These are phyloP conservation scores for Microcebus murinus DNA, from an alignment of 2,113 vertebrate genomes.

Conservation along the genomic window DNA sequence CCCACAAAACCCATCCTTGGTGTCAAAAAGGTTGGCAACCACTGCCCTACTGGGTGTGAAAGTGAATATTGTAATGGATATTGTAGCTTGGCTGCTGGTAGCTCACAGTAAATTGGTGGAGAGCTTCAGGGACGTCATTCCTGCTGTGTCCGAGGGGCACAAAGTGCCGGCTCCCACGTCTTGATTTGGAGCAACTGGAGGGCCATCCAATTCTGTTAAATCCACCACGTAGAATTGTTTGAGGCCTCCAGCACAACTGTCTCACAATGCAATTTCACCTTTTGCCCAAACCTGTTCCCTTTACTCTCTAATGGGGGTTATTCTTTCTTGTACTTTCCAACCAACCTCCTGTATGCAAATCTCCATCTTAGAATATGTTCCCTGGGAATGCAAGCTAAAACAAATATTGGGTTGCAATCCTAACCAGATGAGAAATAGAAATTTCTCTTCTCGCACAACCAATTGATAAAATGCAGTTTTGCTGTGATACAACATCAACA, in stretches of 20 bases:
- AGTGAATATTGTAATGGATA: background rate
- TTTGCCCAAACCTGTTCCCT: background rate
- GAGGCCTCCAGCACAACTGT: background rate
- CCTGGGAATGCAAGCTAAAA: background rate
- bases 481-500: background rate
- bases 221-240: background rate
- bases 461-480: constrained; percentile 9
- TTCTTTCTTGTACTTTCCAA: background rate
- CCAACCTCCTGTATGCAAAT: background rate
- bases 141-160: background rate
- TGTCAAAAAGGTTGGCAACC: no score
- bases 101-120: background rate
- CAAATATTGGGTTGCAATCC: background rate
- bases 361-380: background rate
- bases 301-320: background rate
- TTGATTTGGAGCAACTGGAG: background rate
- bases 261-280: background rate
- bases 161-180: background rate
- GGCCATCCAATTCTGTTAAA: background rate
- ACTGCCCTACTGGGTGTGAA: background rate
- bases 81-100: background rate
- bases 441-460: background rate
- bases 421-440: background rate
- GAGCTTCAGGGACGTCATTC: no score
- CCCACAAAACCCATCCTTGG: no score